These are phyloP conservation scores for Thera obeliscata DNA, from an alignment of 2,888 invertebrate genomes.

Conservation along the genomic window DNA sequence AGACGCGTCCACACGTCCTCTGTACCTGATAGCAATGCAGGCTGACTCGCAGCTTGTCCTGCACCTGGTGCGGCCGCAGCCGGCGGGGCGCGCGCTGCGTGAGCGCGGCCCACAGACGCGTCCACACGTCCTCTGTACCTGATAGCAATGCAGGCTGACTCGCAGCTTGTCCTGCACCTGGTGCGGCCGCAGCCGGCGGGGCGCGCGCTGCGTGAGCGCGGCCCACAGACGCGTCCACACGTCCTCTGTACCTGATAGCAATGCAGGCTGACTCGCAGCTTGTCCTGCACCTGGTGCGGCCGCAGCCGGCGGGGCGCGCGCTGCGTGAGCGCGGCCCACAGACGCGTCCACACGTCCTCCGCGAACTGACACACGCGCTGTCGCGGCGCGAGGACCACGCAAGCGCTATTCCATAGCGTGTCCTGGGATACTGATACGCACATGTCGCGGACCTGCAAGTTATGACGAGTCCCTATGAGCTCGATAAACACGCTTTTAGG, in stretches of 20 bases:
- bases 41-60: no score
- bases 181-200: constrained; percentile 84
- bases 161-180: constrained; percentile 91
- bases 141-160: constrained; percentile 92
- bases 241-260: constrained; percentile 89
- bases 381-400: constrained; percentile 92
- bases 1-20: constrained; percentile 93
- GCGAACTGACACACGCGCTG: constrained; percentile 93
- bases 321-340: constrained; percentile 88
- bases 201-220: constrained; percentile 80
- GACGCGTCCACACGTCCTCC: constrained; percentile 92
- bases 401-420: constrained; percentile 91
- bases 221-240: constrained; percentile 94
- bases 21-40: no score
- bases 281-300: constrained; percentile 89
- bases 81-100: no score
- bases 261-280: constrained; percentile 90
- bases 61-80: no score
- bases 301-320: constrained; percentile 80
- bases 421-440: constrained; percentile 89
- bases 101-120: no score
- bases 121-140: no score
- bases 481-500: no score
- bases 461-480: no score
- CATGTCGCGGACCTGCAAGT: constrained; percentile 70